A percentile compares a stretch with the other conserved stretches of the same genome.
phyloP scores from a whole-genome alignment of 1,140 invertebrate genomes.

The Agraylea sexmaculata region DNA sequence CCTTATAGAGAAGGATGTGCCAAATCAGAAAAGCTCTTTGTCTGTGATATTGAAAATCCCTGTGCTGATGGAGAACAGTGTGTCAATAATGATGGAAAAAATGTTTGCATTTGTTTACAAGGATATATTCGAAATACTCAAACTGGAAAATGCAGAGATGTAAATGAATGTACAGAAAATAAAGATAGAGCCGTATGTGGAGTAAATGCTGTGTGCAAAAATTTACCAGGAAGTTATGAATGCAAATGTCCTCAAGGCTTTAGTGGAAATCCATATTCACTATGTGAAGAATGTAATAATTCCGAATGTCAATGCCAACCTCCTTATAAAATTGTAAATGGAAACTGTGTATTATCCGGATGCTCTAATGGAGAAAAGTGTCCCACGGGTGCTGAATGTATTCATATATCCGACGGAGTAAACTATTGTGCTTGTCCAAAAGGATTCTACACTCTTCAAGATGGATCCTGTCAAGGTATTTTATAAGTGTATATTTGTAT shows the following conservation, averaged over 20 bases:
- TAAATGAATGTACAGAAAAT: conserved; percentile 74
- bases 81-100: conserved; percentile 61
- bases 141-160: conserved; percentile 67
- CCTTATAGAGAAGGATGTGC: conserved; percentile 62
- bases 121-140: conserved; percentile 64
- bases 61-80: conserved; percentile 77
- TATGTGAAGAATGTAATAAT: conserved; percentile 75
- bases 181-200: conserved; percentile 67
- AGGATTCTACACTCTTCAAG: conserved; percentile 57
- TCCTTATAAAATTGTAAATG: conserved; percentile 71
- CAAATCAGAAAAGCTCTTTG: conserved; percentile 47
- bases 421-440: conserved; percentile 83
- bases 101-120: conserved; percentile 77
- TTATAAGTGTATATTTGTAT: background rate
- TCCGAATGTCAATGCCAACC: conserved; percentile 76
- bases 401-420: conserved; percentile 76
- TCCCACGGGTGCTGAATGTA: conserved; percentile 72
- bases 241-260: conserved; percentile 79
- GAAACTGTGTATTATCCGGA: conserved; percentile 70
- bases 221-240: conserved; percentile 86
- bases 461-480: conserved; percentile 59
- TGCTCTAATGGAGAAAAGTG: conserved; percentile 68
- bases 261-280: conserved; percentile 76
- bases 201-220: conserved; percentile 79
- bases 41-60: conserved; percentile 54